A percentile compares a stretch with the other conserved stretches of the same genome.
Evolutionary conservation across 2,888 invertebrate species (phyloP).

Genomic region (Athrips mouffetella): DNA sequence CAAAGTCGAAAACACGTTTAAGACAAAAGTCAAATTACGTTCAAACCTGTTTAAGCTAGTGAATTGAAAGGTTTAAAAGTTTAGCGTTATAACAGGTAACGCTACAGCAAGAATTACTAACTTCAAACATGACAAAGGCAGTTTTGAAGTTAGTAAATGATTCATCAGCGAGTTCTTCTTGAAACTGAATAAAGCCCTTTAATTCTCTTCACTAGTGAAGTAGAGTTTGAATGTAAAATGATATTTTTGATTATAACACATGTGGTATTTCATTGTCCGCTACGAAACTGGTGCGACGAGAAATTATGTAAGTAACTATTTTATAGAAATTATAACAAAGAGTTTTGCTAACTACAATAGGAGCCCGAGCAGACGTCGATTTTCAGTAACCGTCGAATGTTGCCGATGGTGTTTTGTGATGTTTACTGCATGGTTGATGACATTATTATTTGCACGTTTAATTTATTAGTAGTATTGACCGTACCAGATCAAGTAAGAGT

Average conservation of each 20-base stretch:
- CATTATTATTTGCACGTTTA: constrained; percentile 47
- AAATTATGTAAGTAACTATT: constrained; percentile 71
- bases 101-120: not conserved
- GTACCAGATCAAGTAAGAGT: constrained; percentile 22
- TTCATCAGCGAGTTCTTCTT: not conserved
- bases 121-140: not conserved
- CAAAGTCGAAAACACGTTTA: not conserved
- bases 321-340: constrained; percentile 55
- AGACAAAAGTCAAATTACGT: constrained; percentile 2
- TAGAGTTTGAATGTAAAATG: constrained; percentile 1
- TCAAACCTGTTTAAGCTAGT: constrained; percentile 2
- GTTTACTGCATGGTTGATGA: constrained; percentile 58
- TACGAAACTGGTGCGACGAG: constrained; percentile 69
- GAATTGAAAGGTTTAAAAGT: constrained; percentile 1
- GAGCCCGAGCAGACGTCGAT: constrained; percentile 47
- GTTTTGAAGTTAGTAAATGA: constrained; percentile 2
- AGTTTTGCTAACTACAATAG: constrained; percentile 48
- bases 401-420: constrained; percentile 53
- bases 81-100: not conserved
- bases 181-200: not conserved
- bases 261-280: constrained; percentile 58
- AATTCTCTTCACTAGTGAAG: not conserved
- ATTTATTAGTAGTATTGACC: constrained; percentile 50
- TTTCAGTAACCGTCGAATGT: constrained; percentile 56
- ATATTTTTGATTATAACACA: constrained; percentile 6